Evolutionary conservation across 92 coral and sea anemone species (phyloP).

Genomic region (Epizoanthus stellaris): DNA sequence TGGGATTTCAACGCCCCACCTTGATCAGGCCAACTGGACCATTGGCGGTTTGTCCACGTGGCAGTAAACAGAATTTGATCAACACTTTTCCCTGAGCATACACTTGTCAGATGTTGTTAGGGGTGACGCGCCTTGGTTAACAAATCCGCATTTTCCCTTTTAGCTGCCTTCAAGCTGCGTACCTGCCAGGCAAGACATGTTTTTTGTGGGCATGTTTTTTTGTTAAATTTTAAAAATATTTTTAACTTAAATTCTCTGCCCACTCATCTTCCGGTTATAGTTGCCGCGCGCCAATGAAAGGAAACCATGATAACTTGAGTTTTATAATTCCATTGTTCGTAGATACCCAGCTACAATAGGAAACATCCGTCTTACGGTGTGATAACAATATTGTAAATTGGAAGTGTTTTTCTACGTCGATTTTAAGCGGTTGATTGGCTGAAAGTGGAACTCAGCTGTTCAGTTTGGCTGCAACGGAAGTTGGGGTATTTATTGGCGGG

Average conservation of each 20-base stretch:
- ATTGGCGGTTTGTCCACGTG: slow-evolving; percentile 10
- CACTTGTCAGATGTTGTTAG: background rate
- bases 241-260: background rate
- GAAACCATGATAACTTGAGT: background rate
- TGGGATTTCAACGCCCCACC: background rate
- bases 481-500: background rate
- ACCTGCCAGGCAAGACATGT: background rate
- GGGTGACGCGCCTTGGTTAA: background rate
- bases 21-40: background rate
- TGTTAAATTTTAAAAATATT: background rate
- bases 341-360: background rate
- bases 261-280: background rate
- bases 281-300: background rate
- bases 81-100: background rate
- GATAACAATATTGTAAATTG: background rate
- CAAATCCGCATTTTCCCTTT: background rate
- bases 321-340: background rate
- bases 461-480: slow-evolving; percentile 6
- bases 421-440: slow-evolving; percentile 6
- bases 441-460: slow-evolving; percentile 13
- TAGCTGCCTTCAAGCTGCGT: background rate
- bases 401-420: background rate
- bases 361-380: background rate
- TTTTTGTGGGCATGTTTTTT: background rate
- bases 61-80: slow-evolving; percentile 23